Base-by-base conservation (phyloP, 2,113 vertebrate genomes). In the Crotalus helleri region DNA sequence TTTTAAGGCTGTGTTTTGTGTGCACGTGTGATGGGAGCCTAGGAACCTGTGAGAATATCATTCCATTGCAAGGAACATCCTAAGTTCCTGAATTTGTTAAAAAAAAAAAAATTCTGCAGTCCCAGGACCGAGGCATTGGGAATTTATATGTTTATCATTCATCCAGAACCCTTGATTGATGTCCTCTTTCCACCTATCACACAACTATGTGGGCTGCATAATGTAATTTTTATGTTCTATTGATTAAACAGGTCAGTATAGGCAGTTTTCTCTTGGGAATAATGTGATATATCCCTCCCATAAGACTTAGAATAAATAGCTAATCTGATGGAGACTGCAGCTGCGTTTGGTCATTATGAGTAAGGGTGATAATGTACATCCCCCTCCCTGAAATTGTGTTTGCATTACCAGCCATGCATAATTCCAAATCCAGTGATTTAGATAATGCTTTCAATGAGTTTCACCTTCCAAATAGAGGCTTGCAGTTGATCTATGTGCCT, bases 211-310 rank as follows among this genome's bases (percentile, higher is more conserved):
- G 69, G 90, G 92, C 90, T 54, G 87, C 44, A 87, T 92, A 74
- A 92, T 87, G 91, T 6, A 93, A 92, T 69, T 91, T 49, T 92
- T 94, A 54, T 89, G 19, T 85, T 59, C 92, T 91, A 92, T 87
- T 86, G 93, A 94, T 91, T 93, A 55, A 33, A 93, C 94, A 93
- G 95, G 93, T 96, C 92, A 92, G 33, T 90, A 64, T 90, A 93
- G 89, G 91, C 90, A 81, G 89, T 74, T 0, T 90, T 54, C 19
- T 64, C 92, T 93, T 86, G 51, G 46, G 81, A 92, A 87, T 33
- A 90, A 90, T 93, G 91, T 64, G 15, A 89, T 94, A 59, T 94
- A 64, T 94, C 54, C 54, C 94, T 17, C 26, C 39, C 23, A 12
- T 69, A 69, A 8, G 1, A n/a, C 12, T 64, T 69, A 0, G 33